Percentiles rank a stretch among this genome's conserved stretches.
Conservation (phyloP, 2,888 invertebrate genomes). For the Tetranychus truncatus region DNA sequence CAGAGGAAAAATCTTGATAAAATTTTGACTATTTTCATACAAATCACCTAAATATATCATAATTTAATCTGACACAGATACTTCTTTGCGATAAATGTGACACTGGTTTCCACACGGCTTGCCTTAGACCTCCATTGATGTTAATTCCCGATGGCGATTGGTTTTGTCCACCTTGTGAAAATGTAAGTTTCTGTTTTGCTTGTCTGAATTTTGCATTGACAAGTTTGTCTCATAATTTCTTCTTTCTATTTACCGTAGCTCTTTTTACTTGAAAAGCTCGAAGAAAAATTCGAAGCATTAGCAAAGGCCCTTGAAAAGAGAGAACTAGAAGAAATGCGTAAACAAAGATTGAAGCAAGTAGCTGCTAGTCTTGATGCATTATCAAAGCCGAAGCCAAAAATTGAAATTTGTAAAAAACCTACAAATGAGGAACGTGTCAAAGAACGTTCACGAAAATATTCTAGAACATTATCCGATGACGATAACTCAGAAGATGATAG, state of each 20-base stretch:
- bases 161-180: slow-evolving; percentile 94
- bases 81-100: slow-evolving; percentile 87
- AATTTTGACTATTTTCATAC: neutral
- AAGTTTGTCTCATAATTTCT: neutral
- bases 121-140: slow-evolving; percentile 73
- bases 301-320: slow-evolving; percentile 33
- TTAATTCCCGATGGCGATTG: slow-evolving; percentile 92
- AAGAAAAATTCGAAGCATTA: slow-evolving; percentile 44
- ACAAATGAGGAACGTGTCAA: neutral
- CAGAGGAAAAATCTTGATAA: neutral
- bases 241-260: slow-evolving; percentile 34
- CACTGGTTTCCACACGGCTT: slow-evolving; percentile 87
- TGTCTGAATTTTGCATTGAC: neutral
- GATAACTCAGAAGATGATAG: slow-evolving; percentile 16
- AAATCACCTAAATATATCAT: neutral
- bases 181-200: slow-evolving; percentile 37
- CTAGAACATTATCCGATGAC: slow-evolving; percentile 2
- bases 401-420: neutral
- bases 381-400: slow-evolving; percentile 30
- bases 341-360: slow-evolving; percentile 52
- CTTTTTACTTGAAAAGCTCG: slow-evolving; percentile 50
- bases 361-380: slow-evolving; percentile 56
- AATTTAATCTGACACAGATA: slow-evolving; percentile 41
- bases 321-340: slow-evolving; percentile 54
- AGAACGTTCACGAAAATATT: slow-evolving; percentile 4